Evolutionary conservation across 1,140 invertebrate species (phyloP).

Genomic region (Trachymyrmex cornetzi): DNA sequence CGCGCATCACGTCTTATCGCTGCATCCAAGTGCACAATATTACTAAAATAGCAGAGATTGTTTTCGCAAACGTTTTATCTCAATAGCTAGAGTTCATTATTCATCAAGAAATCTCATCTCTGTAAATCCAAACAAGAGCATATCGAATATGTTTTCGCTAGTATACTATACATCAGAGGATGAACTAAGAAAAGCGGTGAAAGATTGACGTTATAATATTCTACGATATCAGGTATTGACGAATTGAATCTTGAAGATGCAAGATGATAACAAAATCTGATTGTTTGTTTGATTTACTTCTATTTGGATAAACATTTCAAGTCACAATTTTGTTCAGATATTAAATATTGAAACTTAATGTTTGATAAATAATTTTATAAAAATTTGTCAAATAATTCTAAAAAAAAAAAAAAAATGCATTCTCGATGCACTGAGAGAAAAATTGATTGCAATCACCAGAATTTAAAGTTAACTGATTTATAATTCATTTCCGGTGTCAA

Average conservation of each 20-base stretch:
- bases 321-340: neutral
- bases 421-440: too few relatives aligned
- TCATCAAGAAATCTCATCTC: conserved; percentile 4
- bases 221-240: neutral
- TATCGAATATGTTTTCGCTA: neutral
- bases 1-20: conserved; percentile 19
- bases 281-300: neutral
- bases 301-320: neutral
- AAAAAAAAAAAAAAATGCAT: neutral
- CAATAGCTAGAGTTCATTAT: neutral
- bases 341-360: neutral
- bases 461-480: too few relatives aligned
- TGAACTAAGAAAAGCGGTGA: neutral
- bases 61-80: neutral
- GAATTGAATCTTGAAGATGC: neutral
- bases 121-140: neutral
- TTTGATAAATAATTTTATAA: neutral
- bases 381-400: neutral
- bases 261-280: neutral
- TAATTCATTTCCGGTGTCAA: too few relatives aligned
- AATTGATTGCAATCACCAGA: too few relatives aligned
- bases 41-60: neutral
- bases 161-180: neutral
- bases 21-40: neutral
- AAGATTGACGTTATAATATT: neutral